Percentiles rank a stretch among this genome's conserved stretches.
Conservation (phyloP, 2,888 invertebrate genomes). For the Drosophila eohydei region DNA sequence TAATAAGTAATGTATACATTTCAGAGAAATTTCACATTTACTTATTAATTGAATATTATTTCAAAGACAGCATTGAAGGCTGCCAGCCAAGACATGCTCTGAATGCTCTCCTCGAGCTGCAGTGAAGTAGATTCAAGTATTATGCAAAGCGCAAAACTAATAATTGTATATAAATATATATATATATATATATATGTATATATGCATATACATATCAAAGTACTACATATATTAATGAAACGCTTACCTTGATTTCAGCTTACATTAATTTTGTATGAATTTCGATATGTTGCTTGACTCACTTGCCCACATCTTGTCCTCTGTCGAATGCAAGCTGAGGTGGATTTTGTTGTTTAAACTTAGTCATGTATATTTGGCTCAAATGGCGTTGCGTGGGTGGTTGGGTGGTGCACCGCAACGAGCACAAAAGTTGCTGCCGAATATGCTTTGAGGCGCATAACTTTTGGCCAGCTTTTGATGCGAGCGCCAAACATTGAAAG, state of each 20-base stretch:
- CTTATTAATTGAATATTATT: constrained; percentile 3
- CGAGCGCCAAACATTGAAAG: constrained; percentile 41
- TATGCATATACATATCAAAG: not conserved
- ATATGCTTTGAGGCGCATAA: constrained; percentile 51
- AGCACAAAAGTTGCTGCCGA: constrained; percentile 37
- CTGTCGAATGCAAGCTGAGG: constrained; percentile 1
- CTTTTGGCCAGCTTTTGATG: constrained; percentile 52
- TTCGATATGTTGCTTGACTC: constrained; percentile 35
- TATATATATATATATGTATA: not conserved
- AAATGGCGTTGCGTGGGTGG: constrained; percentile 11
- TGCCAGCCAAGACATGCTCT: not conserved
- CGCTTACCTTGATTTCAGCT: constrained; percentile 37
- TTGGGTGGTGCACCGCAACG: constrained; percentile 1
- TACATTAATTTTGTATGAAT: constrained; percentile 53
- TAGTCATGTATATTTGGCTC: constrained; percentile 30
- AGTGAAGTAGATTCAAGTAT: not conserved
- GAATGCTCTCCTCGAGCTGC: not conserved
- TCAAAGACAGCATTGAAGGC: not conserved
- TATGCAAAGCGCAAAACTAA: not conserved
- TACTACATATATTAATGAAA: constrained; percentile 10
- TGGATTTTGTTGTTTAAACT: constrained; percentile 18
- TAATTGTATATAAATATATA: not conserved
- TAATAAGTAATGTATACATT: not conserved
- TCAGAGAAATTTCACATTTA: not conserved
- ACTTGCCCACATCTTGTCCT: not conserved